Evolutionary conservation across 2,888 invertebrate genomes (phyloP).

Genomic region (Drosophila tanythrix): DNA sequence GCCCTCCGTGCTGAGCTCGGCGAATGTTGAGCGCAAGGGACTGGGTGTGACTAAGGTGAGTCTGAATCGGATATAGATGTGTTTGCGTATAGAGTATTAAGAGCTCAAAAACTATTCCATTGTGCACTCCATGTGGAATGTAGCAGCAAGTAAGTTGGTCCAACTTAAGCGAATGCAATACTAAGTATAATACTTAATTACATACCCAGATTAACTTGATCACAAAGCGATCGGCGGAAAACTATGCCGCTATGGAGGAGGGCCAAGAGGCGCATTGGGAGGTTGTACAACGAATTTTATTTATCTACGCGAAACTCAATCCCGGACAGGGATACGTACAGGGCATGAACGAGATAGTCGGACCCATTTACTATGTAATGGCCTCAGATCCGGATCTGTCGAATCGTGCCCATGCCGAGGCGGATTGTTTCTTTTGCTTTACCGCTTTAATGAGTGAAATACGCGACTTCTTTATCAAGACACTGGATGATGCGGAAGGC

Average conservation of each 20-base stretch:
- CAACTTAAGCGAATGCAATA: neutral
- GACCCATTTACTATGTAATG: conserved; percentile 98
- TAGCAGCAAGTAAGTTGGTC: conserved; percentile 75
- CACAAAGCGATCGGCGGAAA: conserved; percentile 91
- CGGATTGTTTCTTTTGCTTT: conserved; percentile 99
- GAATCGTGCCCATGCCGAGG: conserved; percentile 96
- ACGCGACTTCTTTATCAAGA: conserved; percentile 98
- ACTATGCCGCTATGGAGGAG: conserved; percentile 93
- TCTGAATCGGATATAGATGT: neutral
- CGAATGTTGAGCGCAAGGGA: conserved; percentile 94
- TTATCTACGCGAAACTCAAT: conserved; percentile 98
- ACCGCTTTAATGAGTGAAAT: conserved; percentile 99
- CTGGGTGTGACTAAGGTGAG: conserved; percentile 94
- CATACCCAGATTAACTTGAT: conserved; percentile 88
- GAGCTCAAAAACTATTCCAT: conserved; percentile 32
- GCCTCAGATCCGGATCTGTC: conserved; percentile 93
- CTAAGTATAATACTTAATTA: conserved; percentile 2
- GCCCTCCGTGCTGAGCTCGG: conserved; percentile 92
- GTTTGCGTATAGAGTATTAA: conserved; percentile 20
- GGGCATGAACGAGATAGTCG: conserved; percentile 99
- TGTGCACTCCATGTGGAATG: conserved; percentile 55
- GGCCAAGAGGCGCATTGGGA: conserved; percentile 99
- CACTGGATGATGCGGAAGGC: conserved; percentile 95
- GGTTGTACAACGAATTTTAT: conserved; percentile 97
- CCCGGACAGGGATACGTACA: conserved; percentile 98